phyloP scores from a whole-genome alignment of 1,140 invertebrate species.

The Linepithema humile region DNA sequence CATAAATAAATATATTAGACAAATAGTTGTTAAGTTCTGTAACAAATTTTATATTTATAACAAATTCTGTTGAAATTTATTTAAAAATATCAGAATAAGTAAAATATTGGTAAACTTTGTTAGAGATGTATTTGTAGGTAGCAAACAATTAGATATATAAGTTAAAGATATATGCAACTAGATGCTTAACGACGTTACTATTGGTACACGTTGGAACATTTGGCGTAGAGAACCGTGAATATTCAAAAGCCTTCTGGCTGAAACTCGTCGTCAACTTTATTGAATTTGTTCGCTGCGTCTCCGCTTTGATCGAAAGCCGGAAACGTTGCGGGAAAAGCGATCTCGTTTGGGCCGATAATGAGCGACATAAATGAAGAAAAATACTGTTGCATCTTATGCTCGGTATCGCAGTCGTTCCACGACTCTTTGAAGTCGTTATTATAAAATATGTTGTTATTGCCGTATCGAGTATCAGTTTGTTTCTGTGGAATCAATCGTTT shows the following conservation, averaged over 20 bases:
- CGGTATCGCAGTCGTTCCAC: neutral
- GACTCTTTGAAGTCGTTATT: conserved; percentile 47
- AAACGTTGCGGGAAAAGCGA: conserved; percentile 30
- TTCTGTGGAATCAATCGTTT: neutral
- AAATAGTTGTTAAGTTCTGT: too few relatives aligned
- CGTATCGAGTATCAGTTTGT: conserved; percentile 31
- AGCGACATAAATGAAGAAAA: conserved; percentile 48
- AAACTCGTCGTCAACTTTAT: conserved; percentile 38
- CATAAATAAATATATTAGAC: too few relatives aligned
- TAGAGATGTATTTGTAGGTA: neutral
- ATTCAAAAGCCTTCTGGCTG: conserved; percentile 57
- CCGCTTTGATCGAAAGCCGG: conserved; percentile 56
- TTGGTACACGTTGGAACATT: neutral
- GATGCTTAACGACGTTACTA: neutral
- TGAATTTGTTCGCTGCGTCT: conserved; percentile 60
- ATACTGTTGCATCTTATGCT: conserved; percentile 14
- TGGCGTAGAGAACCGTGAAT: conserved; percentile 53
- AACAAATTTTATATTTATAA: too few relatives aligned
- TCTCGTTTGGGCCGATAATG: neutral
- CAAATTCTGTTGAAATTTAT: too few relatives aligned
- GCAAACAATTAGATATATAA: neutral
- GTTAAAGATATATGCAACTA: neutral
- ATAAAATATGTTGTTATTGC: conserved; percentile 19
- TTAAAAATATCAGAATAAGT: too few relatives aligned
- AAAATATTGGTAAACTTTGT: too few relatives aligned